Conservation (phyloP, 2,797 vertebrate species). For the Pseudochirops corinnae region DNA sequence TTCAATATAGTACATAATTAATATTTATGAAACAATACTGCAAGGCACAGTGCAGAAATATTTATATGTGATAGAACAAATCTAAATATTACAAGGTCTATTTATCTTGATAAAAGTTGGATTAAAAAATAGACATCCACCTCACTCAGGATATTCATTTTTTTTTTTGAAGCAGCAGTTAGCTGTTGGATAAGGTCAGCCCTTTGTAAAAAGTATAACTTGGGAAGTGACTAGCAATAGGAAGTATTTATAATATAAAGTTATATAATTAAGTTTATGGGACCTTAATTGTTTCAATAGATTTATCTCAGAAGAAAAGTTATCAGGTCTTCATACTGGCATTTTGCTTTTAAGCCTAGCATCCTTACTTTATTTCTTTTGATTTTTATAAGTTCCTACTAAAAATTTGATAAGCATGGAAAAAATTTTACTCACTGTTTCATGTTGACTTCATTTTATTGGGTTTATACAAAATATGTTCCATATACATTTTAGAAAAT, state of each 20-base stretch:
- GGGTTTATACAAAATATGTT: not conserved
- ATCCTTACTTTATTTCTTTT: not conserved
- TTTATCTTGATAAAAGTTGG: conserved; percentile 22
- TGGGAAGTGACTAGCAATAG: not conserved
- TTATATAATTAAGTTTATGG: not conserved
- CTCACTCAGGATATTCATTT: not conserved
- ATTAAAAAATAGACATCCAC: not conserved
- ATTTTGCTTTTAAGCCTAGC: conserved; percentile 42
- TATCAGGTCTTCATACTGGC: not conserved
- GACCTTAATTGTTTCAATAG: not conserved
- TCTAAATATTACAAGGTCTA: not conserved
- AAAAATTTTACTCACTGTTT: not conserved
- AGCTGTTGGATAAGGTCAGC: not conserved
- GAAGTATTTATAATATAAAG: not conserved
- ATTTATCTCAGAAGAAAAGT: conserved; percentile 7
- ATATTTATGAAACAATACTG: not conserved
- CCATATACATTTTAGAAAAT: not conserved
- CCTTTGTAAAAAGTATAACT: not conserved
- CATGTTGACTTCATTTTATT: not conserved
- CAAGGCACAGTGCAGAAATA: not conserved
- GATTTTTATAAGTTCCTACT: not conserved
- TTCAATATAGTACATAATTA: conserved; percentile 2
- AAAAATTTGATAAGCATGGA: not conserved
- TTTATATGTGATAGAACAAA: not conserved
- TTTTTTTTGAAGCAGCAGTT: not conserved